Base-by-base conservation (phyloP, 2,797 vertebrate species). In the Apogon hyalosoma region DNA sequence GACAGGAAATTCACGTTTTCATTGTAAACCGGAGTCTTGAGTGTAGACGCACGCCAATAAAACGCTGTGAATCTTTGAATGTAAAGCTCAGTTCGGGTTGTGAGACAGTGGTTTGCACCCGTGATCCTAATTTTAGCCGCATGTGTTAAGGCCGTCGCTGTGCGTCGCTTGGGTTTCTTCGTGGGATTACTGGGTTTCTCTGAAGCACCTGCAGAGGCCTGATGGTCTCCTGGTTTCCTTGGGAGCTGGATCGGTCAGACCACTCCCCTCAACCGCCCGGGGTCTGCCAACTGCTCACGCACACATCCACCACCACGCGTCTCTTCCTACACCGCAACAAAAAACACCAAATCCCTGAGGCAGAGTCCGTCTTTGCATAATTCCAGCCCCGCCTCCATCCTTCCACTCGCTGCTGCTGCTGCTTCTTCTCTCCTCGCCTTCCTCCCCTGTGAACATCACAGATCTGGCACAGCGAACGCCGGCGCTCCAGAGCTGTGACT, bases 391-490 rank as follows among this genome's bases (percentile, higher is more conserved):
- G 47, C 62, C 59, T 63, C 69, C 31, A 28, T 78, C 72, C 63
- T 57, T 48, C 53, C 0, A 3, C 76, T 68, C 36, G 12, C 28
- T 56, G 54, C 60, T 40, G 31, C 62, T 71, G 14, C 28, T 56
- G 54, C 4, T 24, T 24, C 21, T 24, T 24, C 60, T 40, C 33
- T 69, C 71, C 58, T 74, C 48, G 49, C 68, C 60, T 73, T 69
- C 68, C 74, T 84, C 85, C 79, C 79, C 39, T 77, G 70, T 50
- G 82, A 84, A 85, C 84, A 81, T 82, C 75, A 73, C 64, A 85
- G 79, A 70, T 69, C 78, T 82, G 81, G 87, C 78, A 61, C 69
- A 73, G 74, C 4, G 57, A 71, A 64, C 51, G 77, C 73, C 74
- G 6, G 66, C 11, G 18, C 77, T 86, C 69, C 74, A 39, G 60